phyloP scores from a whole-genome alignment of 2,888 invertebrate species.

The Eremobia ochroleuca region DNA sequence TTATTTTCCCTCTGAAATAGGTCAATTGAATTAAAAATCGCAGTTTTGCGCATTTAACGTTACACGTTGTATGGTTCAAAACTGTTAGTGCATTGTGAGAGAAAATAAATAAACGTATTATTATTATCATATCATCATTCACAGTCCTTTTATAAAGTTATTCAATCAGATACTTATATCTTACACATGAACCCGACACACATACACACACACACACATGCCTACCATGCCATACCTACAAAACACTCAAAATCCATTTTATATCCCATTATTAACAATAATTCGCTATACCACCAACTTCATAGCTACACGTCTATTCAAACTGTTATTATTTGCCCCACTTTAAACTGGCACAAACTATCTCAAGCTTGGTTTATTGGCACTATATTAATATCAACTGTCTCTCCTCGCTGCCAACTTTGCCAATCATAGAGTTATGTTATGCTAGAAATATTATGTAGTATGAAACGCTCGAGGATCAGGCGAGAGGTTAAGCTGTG shows the following conservation, averaged over 20 bases:
- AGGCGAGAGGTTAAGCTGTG: not conserved
- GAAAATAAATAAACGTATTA: too few relatives aligned
- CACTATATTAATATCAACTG: conserved; percentile 58
- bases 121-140: too few relatives aligned
- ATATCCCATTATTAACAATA: conserved; percentile 14
- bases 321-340: conserved; percentile 53
- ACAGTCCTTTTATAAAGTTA: too few relatives aligned
- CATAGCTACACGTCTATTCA: conserved; percentile 19
- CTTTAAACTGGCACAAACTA: conserved; percentile 57
- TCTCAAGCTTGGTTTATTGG: conserved; percentile 52
- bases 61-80: too few relatives aligned
- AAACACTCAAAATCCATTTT: not conserved
- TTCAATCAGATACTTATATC: not conserved
- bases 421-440: conserved; percentile 46
- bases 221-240: too few relatives aligned
- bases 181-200: not conserved
- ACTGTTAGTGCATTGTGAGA: too few relatives aligned
- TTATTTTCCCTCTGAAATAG: too few relatives aligned
- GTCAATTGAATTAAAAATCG: too few relatives aligned
- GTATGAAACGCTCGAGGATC: not conserved
- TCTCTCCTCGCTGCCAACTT: conserved; percentile 48
- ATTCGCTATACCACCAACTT: conserved; percentile 21
- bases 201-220: too few relatives aligned
- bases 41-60: too few relatives aligned
- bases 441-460: conserved; percentile 5